Evolutionary conservation across 1,140 invertebrate species (phyloP).

Genomic region (Meteorus sp.): DNA sequence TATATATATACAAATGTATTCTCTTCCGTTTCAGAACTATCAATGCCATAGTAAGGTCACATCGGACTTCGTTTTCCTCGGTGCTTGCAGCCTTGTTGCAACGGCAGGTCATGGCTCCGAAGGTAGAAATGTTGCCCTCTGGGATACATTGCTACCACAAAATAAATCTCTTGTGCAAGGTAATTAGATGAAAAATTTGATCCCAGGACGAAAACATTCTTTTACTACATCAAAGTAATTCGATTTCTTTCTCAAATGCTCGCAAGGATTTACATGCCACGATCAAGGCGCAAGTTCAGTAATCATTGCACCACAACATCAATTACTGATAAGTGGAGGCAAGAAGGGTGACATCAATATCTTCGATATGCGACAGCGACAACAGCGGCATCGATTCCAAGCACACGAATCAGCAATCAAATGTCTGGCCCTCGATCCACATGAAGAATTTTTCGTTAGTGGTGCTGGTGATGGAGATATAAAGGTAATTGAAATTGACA

Average conservation of each 20-base stretch:
- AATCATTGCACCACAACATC: conserved; percentile 90
- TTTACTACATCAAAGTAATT: conserved; percentile 2
- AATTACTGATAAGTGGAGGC: conserved; percentile 90
- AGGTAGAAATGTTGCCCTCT: conserved; percentile 96
- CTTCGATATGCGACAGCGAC: conserved; percentile 89
- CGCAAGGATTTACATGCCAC: conserved; percentile 90
- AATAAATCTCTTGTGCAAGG: conserved; percentile 90
- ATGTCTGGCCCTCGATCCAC: conserved; percentile 90
- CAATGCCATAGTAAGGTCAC: conserved; percentile 97
- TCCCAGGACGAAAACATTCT: not conserved
- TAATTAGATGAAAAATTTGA: conserved; percentile 51
- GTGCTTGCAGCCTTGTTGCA: conserved; percentile 95
- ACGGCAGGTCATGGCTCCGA: conserved; percentile 96
- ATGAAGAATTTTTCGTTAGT: conserved; percentile 95
- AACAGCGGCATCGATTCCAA: conserved; percentile 84
- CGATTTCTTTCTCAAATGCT: conserved; percentile 35
- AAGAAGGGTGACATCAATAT: conserved; percentile 95
- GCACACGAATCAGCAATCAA: conserved; percentile 93
- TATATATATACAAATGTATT: conserved; percentile 15
- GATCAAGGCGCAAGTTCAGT: conserved; percentile 88
- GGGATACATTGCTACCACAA: conserved; percentile 96
- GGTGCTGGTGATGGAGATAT: conserved; percentile 99
- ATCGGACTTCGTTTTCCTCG: conserved; percentile 96
- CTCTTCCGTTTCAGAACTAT: conserved; percentile 73
- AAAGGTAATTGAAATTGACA: conserved; percentile 75